Evolutionary conservation across 2,888 invertebrate genomes (phyloP).

Genomic region (Lingula anatina): DNA sequence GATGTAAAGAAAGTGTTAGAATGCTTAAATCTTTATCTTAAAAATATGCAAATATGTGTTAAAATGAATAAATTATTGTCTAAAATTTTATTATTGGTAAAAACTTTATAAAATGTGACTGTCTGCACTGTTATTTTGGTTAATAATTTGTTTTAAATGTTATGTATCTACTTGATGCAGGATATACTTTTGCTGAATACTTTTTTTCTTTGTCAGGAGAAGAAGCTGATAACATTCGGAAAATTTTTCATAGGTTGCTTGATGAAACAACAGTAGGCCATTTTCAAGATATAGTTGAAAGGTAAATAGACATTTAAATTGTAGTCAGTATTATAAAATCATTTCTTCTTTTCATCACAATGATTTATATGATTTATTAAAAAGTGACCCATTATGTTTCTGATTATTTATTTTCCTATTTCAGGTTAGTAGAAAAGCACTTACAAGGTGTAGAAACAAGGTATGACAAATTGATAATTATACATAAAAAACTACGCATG

Average conservation of each 20-base stretch:
- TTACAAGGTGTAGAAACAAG: conserved; percentile 14
- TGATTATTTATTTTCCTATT: too few species aligned
- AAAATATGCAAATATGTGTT: not conserved
- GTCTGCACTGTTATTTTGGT: not conserved
- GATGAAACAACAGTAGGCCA: conserved; percentile 18
- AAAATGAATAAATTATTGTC: not conserved
- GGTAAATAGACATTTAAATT: conserved; percentile 12
- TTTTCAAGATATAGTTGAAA: conserved; percentile 23
- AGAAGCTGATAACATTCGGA: conserved; percentile 20
- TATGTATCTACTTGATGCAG: not conserved
- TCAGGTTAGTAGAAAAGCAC: conserved; percentile 17
- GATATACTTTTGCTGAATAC: not conserved
- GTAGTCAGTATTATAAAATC: not conserved
- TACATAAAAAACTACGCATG: too few species aligned
- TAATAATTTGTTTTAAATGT: not conserved
- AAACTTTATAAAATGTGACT: not conserved
- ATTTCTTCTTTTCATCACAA: not conserved
- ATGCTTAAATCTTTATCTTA: too few species aligned
- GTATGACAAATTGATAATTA: conserved; percentile 15
- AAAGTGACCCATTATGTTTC: too few species aligned
- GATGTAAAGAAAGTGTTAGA: too few species aligned
- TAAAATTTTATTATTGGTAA: not conserved
- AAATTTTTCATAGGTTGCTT: conserved; percentile 23
- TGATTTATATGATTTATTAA: not conserved
- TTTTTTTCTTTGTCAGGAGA: conserved; percentile 17